A percentile compares a stretch with the other conserved stretches of the same genome.
Conservation (phyloP, 1,140 invertebrate genomes). For the Lepidotrigona ventralis region DNA sequence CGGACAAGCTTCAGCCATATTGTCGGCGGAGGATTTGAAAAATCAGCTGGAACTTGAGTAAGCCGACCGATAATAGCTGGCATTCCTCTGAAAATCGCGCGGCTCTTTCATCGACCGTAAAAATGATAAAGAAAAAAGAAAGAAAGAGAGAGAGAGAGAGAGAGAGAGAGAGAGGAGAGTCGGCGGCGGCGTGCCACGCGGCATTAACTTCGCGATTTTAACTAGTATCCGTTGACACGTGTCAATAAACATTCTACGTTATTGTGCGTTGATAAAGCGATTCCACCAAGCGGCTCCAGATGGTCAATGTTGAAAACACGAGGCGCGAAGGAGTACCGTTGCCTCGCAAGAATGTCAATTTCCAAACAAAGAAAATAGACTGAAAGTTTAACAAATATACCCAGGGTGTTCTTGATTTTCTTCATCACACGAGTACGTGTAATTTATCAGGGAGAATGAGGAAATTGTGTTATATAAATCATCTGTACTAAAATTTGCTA, state of each 20-base stretch:
- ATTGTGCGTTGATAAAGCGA: constrained; percentile 35
- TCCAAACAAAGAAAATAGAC: background rate
- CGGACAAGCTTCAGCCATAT: constrained; percentile 28
- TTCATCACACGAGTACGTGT: background rate
- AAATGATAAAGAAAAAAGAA: background rate
- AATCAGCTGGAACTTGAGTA: constrained; percentile 33
- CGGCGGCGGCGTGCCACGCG: background rate
- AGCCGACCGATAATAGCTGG: constrained; percentile 25
- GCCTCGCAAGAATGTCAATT: background rate
- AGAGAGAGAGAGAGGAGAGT: background rate
- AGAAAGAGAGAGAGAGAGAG: background rate
- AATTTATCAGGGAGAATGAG: background rate
- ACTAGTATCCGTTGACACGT: constrained; percentile 34
- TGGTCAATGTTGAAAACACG: background rate
- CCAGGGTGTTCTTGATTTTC: background rate
- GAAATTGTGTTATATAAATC: background rate
- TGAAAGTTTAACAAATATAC: background rate
- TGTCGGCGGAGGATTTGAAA: constrained; percentile 20
- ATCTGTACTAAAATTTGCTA: background rate
- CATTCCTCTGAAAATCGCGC: constrained; percentile 44
- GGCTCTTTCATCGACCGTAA: constrained; percentile 20
- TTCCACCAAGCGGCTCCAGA: background rate
- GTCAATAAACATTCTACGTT: constrained; percentile 41
- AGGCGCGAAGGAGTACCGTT: background rate
- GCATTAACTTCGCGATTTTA: constrained; percentile 4